Conservation (phyloP, 2,797 vertebrate genomes). For the Falco concolor region DNA sequence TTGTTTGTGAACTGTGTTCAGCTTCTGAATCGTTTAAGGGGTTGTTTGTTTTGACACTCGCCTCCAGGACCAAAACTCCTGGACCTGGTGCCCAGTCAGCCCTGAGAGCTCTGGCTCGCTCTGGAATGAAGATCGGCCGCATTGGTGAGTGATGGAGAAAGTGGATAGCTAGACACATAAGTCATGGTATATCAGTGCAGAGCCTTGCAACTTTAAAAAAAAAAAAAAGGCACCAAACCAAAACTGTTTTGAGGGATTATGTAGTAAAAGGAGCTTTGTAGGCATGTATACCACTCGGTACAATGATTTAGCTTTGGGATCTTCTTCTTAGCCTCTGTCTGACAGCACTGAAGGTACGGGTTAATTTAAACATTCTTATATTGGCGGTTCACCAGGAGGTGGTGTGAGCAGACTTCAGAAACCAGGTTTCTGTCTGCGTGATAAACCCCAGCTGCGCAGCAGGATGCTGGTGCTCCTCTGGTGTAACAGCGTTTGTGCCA, state of each 20-base stretch:
- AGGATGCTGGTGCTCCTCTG: not conserved
- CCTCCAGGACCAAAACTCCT: constrained; percentile 91
- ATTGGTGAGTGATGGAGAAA: constrained; percentile 80
- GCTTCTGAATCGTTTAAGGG: not conserved
- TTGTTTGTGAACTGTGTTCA: not conserved
- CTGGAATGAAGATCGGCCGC: constrained; percentile 97
- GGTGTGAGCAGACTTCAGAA: not conserved
- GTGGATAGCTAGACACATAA: fast-evolving
- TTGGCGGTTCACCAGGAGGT: not conserved
- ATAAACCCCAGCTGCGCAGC: not conserved
- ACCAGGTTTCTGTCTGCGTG: not conserved
- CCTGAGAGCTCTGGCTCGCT: constrained; percentile 92
- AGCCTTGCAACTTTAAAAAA: not conserved
- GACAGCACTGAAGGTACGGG: not conserved
- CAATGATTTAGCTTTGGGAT: too few relatives aligned
- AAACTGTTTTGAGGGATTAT: not conserved
- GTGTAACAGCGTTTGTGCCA: fast-evolving
- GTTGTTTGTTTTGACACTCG: not conserved
- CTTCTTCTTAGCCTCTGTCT: not conserved
- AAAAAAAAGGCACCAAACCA: too few relatives aligned
- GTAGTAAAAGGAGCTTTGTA: not conserved
- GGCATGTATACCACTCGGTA: fast-evolving
- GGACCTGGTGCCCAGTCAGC: constrained; percentile 97
- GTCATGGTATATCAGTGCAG: too few relatives aligned
- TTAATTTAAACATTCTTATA: not conserved